Conservation (phyloP, 2,113 vertebrate species). For the Acanthochromis polyacanthus region DNA sequence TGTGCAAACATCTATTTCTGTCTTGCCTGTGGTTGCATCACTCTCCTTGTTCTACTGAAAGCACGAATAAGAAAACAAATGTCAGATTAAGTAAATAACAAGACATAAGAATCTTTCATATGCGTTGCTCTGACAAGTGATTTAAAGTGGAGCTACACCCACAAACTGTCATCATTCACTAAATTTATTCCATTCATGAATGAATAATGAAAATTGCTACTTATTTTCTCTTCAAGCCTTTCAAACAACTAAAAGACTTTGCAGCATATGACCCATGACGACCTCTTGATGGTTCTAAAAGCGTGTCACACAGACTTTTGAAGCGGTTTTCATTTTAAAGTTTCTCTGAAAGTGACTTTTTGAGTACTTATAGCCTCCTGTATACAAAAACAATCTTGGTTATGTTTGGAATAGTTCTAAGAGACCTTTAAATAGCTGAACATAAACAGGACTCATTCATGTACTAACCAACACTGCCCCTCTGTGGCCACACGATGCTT, state of each 20-base stretch:
- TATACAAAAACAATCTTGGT: not conserved
- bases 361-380: not conserved
- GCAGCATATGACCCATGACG: not conserved
- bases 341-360: not conserved
- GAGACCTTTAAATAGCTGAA: not conserved
- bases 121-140: not conserved
- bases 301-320: not conserved
- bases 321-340: not conserved
- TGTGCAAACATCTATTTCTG: not conserved
- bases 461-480: conserved; percentile 69
- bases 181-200: conserved; percentile 14
- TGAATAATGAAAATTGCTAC: conserved; percentile 12
- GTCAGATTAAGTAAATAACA: not conserved
- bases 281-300: not conserved
- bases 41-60: conserved; percentile 10
- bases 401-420: not conserved
- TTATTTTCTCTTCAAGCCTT: not conserved
- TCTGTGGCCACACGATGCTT: conserved; percentile 61
- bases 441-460: conserved; percentile 14
- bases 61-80: not conserved
- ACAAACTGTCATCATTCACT: not conserved
- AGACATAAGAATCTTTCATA: conserved; percentile 5
- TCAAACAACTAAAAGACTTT: conserved; percentile 6
- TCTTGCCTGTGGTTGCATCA: conserved; percentile 15
- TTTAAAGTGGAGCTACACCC: not conserved